Evolutionary conservation across 2,113 vertebrate genomes (phyloP), one percentile per base, ranked within the genome.

Genomic region (Syngnathus scovelli): DNA sequence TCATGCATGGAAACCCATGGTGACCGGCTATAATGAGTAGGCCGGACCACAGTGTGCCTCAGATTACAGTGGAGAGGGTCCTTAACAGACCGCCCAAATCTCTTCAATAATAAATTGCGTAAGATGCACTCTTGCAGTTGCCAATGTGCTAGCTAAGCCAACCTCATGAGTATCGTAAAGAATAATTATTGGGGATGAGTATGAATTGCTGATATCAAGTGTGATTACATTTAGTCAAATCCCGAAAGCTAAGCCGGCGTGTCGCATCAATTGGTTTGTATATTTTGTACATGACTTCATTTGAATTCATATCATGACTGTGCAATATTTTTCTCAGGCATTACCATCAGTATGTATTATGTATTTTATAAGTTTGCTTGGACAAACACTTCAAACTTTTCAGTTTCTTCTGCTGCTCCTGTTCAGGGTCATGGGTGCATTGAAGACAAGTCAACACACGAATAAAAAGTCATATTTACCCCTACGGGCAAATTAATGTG

Each of bases 31-130:
- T 82, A 85, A 87, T 78, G 82, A 85, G 72, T 70, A 56, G 13
- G 70, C 64, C 73, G 11, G 82, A 72, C 83, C 75, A 7, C 58
- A 60, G 70, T 79, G 52, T 63, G 61, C 66, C 61, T 62, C 21
- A 56, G 78, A 58, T 77, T 71, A 75, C 69, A 21, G 67, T 61
- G 66, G 70, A 78, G 61, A 13, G 58, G 9, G 64, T 72, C 75
- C 70, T 78, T 79, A 6, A 55, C 1, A 46, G 80, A 71, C 76
- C 73, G 37, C 51, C 19, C 19, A 75, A 78, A 90, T 90, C 85
- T 55, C 88, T 82, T 87, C 83, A 83, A 84, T 92, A 86, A 83
- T 66, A 86, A 54, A 59, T 68, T 61, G 78, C 74, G 73, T 77
- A 75, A 80, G 75, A 62, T 66, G 27, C 71, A 72, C 78, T 83